Conservation (phyloP, 2,113 vertebrate species). For the Clarias macrocephalus region DNA sequence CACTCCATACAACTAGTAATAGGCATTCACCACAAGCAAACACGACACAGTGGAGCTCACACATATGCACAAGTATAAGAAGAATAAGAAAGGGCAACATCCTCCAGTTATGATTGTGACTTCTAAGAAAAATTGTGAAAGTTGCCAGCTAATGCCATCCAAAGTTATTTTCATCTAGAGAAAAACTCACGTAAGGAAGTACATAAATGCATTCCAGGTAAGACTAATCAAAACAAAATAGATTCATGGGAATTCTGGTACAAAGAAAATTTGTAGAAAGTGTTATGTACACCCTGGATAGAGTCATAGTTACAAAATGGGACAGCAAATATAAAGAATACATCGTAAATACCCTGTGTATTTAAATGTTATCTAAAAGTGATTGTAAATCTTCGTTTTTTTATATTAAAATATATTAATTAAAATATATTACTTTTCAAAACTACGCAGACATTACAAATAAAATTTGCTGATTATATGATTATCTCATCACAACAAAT, state of each 20-base stretch:
- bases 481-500: constrained; percentile 66
- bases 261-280: constrained; percentile 53
- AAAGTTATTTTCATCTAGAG: constrained; percentile 1
- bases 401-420: constrained; percentile 80
- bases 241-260: constrained; percentile 54
- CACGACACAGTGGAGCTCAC: constrained; percentile 26
- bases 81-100: neutral
- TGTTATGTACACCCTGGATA: constrained; percentile 57
- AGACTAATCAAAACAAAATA: constrained; percentile 51
- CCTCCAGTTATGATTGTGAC: constrained; percentile 14
- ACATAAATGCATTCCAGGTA: constrained; percentile 50
- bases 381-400: constrained; percentile 69
- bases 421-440: constrained; percentile 81
- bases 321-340: constrained; percentile 67
- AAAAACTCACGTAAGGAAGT: neutral
- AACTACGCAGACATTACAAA: constrained; percentile 69
- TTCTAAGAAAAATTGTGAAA: neutral
- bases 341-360: constrained; percentile 76
- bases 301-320: constrained; percentile 53
- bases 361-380: constrained; percentile 62
- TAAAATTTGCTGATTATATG: constrained; percentile 52
- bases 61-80: neutral
- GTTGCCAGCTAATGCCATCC: constrained; percentile 27
- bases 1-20: constrained; percentile 32
- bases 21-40: constrained; percentile 26